A percentile compares a stretch with the other conserved stretches of the same genome.
phyloP scores from a whole-genome alignment of 2,113 vertebrate species.

The Thamnaconus septentrionalis region DNA sequence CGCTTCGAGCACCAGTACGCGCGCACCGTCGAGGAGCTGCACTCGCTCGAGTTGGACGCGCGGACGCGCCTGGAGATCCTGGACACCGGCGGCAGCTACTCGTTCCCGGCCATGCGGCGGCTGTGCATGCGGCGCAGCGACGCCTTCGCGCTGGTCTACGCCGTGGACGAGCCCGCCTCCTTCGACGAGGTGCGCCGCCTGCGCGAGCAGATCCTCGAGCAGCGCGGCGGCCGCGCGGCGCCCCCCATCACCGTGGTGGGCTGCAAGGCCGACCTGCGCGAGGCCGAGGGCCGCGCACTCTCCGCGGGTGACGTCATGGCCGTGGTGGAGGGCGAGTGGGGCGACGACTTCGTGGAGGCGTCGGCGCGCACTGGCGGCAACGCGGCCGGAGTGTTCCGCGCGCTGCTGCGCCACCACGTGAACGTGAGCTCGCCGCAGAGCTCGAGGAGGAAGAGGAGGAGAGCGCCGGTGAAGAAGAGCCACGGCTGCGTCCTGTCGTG shows the following conservation, averaged over 20 bases:
- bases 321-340: constrained; percentile 67
- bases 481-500: constrained; percentile 70
- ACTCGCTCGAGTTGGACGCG: constrained; percentile 65
- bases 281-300: constrained; percentile 41
- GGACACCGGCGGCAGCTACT: constrained; percentile 79
- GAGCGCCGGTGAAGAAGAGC: constrained; percentile 48
- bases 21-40: constrained; percentile 78
- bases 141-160: constrained; percentile 75
- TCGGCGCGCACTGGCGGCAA: constrained; percentile 70
- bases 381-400: constrained; percentile 58
- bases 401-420: constrained; percentile 63
- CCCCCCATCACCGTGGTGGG: constrained; percentile 67
- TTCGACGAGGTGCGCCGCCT: constrained; percentile 69
- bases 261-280: constrained; percentile 62
- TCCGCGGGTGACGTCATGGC: constrained; percentile 46
- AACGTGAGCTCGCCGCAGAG: constrained; percentile 57
- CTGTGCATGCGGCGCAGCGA: constrained; percentile 73
- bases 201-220: constrained; percentile 67
- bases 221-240: constrained; percentile 41
- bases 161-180: constrained; percentile 65
- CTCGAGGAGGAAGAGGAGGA: constrained; percentile 52
- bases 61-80: constrained; percentile 68
- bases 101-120: constrained; percentile 79
- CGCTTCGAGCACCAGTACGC: constrained; percentile 70
- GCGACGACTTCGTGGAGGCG: constrained; percentile 66